Base-by-base conservation (phyloP, 2,113 vertebrate genomes). In the Cariama cristata region DNA sequence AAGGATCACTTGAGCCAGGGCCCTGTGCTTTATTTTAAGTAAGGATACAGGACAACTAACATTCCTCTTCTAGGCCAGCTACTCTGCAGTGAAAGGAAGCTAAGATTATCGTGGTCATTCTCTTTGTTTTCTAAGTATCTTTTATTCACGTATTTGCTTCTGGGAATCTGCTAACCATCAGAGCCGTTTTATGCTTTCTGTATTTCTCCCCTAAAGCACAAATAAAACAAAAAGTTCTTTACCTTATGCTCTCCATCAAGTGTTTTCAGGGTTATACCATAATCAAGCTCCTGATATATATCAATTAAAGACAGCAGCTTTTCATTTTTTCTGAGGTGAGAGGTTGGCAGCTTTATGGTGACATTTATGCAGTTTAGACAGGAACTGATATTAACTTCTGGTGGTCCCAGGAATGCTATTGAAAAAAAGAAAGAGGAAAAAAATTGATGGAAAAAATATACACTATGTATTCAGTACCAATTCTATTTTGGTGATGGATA, bases 371-470 rank as follows among this genome's bases (percentile, higher is more conserved):
- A 97, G 72, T 87, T 80, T 7, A 21, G 15, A 52, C 96, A 97
- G 28, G 88, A 91, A 45, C 71, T 49, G 64, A 98, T 5, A 66
- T 68, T 94, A 77, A 98, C 98, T 40, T 97, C 80, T 30, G 98
- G 97, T 18, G 98, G 97, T 35, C 97, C 96, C 23, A 98, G 27
- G 22, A 2, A 6, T 28, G 96, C 98, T 98, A 82, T 72, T 86
- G 32, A 52, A 85, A 73, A 60, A 69, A 33, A 49, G 69, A 79
- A 71, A 26, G 11, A 32, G 26, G 4, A 14, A 20, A 35, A 49
- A 67, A 62, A 49, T 15, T 15, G 0, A 38, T 38, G n/a, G 24
- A 79, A 87, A 84, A 94, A 35, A 18, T 4, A 15, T 5, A 81
- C 16, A 15, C 6, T 26, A 35, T 28, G 12, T 13, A 90, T 58